Evolutionary conservation across 2,797 vertebrate genomes (phyloP), one percentile per base, ranked within the genome.

Genomic region (Paguma larvata): DNA sequence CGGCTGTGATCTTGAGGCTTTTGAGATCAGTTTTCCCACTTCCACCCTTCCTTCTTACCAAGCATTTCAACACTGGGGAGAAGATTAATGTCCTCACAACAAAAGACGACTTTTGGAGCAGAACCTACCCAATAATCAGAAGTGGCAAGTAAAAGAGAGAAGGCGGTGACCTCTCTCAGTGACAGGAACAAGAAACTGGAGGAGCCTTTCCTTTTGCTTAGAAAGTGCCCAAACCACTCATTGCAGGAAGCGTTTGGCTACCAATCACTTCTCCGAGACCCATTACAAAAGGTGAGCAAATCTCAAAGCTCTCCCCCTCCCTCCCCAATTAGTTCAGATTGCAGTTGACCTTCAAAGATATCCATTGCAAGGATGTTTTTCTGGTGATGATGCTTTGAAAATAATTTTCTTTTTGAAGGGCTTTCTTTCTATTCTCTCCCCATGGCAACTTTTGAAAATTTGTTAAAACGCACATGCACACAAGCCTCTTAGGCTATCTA

Each of bases 1-100:
- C 95, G 97, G 97, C 95, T 94, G 98, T 97, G 98, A 98, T 98
- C 98, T 98, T 97, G 96, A 98, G 97, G 89, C 95, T 97, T 98
- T 96, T 89, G 95, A 99, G 97, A 98, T 97, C 98, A 97, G 97
- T 96, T 97, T 98, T 98, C 97, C 97, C 25, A n/a, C 96, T 98
- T 95, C 97, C 92, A 95, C 97, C 97, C 97, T 98, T 98, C 98
- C 97, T 98, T 95, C 98, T 97, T 91, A 97, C 97, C 91, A 97
- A 97, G 95, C 91, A 89, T 96, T 96, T 95, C 96, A 85, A 94
- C 63, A 62, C 89, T 73, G 80, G 72, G 62, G 75, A 89, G 51
- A 92, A 94, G 90, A 98, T 98, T 97, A 98, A 98, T 98, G 98
- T 98, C 96, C 97, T 98, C 96, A 92, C 97, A 98, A 98, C 97